Evolutionary conservation across 2,888 invertebrate species (phyloP).

Genomic region (Carterocephalus palaemon): DNA sequence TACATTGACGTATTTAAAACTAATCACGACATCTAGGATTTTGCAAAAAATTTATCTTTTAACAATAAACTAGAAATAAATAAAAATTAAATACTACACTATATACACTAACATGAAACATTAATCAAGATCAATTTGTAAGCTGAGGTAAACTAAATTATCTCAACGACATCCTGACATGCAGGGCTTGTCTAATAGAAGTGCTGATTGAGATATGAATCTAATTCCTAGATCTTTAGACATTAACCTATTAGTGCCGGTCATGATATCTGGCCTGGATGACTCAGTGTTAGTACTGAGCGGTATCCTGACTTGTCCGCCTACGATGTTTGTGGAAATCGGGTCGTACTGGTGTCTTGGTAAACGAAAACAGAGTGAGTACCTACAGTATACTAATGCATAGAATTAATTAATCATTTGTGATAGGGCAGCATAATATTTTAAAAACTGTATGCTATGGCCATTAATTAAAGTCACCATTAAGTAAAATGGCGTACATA

Average conservation of each 20-base stretch:
- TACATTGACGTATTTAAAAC: too few species aligned
- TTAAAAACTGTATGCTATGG: too few species aligned
- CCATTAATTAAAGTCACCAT: too few species aligned
- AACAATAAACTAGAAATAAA: too few species aligned
- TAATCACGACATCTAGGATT: too few species aligned
- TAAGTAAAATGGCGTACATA: too few species aligned
- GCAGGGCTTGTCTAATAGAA: slow-evolving; percentile 9
- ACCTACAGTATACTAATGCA: not conserved
- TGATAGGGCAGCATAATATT: too few species aligned
- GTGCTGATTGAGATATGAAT: slow-evolving; percentile 21
- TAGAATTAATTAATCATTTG: too few species aligned
- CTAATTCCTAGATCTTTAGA: slow-evolving; percentile 17
- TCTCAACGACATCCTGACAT: slow-evolving; percentile 17
- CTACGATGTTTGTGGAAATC: slow-evolving; percentile 5
- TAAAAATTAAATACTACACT: not conserved
- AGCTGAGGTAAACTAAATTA: slow-evolving; percentile 4
- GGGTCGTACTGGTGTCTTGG: slow-evolving; percentile 7
- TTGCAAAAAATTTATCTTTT: too few species aligned
- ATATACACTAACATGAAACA: not conserved
- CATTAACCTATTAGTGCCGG: slow-evolving; percentile 12
- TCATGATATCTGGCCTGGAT: slow-evolving; percentile 9
- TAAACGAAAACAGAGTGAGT: slow-evolving; percentile 4
- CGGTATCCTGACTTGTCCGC: slow-evolving; percentile 12
- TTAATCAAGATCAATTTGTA: slow-evolving; percentile 11
- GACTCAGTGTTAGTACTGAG: slow-evolving; percentile 8